Conservation (phyloP, 2,888 invertebrate species). For the Ectemnius lituratus region DNA sequence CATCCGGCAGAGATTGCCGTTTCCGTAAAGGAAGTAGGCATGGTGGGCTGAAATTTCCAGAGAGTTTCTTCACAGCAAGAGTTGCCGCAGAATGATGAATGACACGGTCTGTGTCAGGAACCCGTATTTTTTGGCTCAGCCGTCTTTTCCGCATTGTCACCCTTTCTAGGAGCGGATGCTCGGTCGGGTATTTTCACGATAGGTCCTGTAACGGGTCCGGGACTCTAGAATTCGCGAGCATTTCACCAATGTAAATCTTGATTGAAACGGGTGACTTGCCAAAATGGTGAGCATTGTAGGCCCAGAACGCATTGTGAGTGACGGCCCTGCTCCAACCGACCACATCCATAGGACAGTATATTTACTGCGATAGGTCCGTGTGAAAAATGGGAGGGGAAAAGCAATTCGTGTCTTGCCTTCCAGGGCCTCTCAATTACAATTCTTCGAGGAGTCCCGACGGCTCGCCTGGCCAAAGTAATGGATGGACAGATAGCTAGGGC, state of each 20-base stretch:
- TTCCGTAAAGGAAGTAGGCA: constrained; percentile 20
- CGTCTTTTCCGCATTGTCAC: constrained; percentile 9
- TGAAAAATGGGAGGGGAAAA: constrained; percentile 61
- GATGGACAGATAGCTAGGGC: constrained; percentile 35
- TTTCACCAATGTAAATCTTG: constrained; percentile 42
- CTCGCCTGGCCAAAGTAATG: constrained; percentile 7
- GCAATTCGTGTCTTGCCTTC: constrained; percentile 53
- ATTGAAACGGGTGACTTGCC: constrained; percentile 67
- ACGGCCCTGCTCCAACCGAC: constrained; percentile 23
- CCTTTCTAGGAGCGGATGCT: constrained; percentile 11
- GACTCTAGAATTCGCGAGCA: constrained; percentile 13
- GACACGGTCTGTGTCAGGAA: background rate
- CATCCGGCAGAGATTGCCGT: constrained; percentile 29
- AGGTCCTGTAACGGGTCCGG: constrained; percentile 6
- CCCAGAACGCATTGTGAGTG: constrained; percentile 49
- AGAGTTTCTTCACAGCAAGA: constrained; percentile 11
- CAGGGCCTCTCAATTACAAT: constrained; percentile 29
- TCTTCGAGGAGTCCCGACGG: constrained; percentile 21
- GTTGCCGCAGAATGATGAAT: constrained; percentile 26
- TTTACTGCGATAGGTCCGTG: constrained; percentile 44
- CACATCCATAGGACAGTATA: constrained; percentile 43
- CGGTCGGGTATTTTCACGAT: constrained; percentile 7
- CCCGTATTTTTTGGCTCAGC: background rate
- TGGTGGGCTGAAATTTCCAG: constrained; percentile 32
- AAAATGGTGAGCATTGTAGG: constrained; percentile 52